These are phyloP conservation scores for Troides aeacus DNA, from an alignment of 2,888 invertebrate genomes.

Conservation along the genomic window DNA sequence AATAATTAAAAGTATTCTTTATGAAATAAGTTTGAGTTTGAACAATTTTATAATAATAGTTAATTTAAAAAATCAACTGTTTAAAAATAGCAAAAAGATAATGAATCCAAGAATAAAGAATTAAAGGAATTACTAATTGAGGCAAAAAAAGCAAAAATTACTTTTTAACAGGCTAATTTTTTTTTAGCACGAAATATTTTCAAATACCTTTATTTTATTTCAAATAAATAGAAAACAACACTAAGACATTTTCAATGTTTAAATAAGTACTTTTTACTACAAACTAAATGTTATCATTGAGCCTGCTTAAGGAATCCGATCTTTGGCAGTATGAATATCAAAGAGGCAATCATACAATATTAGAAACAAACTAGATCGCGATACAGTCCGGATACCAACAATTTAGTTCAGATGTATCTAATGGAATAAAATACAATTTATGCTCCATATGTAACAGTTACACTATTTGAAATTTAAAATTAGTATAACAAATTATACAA, in stretches of 20 bases:
- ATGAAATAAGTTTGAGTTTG: no score
- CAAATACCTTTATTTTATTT: not conserved
- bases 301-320: not conserved
- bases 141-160: no score
- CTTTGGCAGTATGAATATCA: not conserved
- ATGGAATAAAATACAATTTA: slow-evolving; percentile 28
- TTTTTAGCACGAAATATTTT: not conserved
- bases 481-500: not conserved
- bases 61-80: no score
- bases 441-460: not conserved
- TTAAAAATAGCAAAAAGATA: no score
- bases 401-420: slow-evolving; percentile 49
- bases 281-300: not conserved
- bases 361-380: slow-evolving; percentile 13
- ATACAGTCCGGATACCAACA: slow-evolving; percentile 47
- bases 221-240: not conserved
- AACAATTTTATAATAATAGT: no score
- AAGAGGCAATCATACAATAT: slow-evolving; percentile 9
- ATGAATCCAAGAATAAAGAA: no score
- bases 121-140: no score
- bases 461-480: not conserved
- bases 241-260: not conserved
- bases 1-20: no score
- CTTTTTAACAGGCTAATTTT: no score
- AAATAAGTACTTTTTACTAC: not conserved